Percentiles rank a stretch among this genome's conserved stretches.
phyloP scores from a whole-genome alignment of 1,140 invertebrate species.

The Listronotus oregonensis region DNA sequence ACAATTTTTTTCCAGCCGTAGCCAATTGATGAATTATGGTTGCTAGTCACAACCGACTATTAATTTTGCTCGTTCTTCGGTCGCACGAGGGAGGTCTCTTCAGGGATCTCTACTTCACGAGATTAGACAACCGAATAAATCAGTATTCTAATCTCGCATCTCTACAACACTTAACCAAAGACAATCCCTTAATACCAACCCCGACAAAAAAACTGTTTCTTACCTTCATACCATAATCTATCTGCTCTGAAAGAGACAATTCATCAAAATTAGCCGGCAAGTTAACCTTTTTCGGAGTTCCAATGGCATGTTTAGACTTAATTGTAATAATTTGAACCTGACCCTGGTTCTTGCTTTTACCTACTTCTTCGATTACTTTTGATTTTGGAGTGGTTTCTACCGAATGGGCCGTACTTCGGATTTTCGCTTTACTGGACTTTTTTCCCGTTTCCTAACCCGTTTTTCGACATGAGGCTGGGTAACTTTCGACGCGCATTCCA shows the following conservation, averaged over 20 bases:
- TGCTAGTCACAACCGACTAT: too few relatives aligned
- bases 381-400: background rate
- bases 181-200: too few relatives aligned
- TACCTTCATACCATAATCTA: slow-evolving; percentile 50
- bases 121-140: too few relatives aligned
- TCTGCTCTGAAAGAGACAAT: slow-evolving; percentile 47
- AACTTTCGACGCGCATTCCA: slow-evolving; percentile 53
- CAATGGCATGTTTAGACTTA: slow-evolving; percentile 30
- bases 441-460: background rate
- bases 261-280: slow-evolving; percentile 37
- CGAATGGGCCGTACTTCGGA: background rate
- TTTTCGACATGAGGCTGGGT: slow-evolving; percentile 10
- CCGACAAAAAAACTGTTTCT: background rate
- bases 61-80: too few relatives aligned
- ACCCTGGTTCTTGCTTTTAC: slow-evolving; percentile 8
- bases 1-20: too few relatives aligned
- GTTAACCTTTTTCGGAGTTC: slow-evolving; percentile 24
- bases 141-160: too few relatives aligned
- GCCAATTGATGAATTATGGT: too few relatives aligned
- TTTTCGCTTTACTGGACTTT: slow-evolving; percentile 9
- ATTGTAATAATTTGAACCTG: slow-evolving; percentile 40
- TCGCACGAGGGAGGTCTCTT: too few relatives aligned
- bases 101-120: too few relatives aligned
- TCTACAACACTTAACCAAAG: too few relatives aligned
- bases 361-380: slow-evolving; percentile 4